Evolutionary conservation across 53 echinoderm and acorn worm genomes (phyloP).

Genomic region (Holothuria leucospilota): DNA sequence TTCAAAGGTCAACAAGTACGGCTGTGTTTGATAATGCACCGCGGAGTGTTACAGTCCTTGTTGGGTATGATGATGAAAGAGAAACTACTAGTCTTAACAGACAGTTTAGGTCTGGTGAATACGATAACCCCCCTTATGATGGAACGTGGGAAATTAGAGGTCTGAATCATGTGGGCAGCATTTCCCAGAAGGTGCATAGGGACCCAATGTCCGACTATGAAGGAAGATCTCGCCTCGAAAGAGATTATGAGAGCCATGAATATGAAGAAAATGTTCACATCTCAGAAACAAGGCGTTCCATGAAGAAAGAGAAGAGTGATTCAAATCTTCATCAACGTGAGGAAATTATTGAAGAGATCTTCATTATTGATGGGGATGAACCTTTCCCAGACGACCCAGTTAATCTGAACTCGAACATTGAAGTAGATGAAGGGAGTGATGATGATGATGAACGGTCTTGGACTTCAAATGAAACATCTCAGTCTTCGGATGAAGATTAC

Average conservation of each 20-base stretch:
- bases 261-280: constrained; percentile 33
- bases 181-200: not conserved
- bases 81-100: not conserved
- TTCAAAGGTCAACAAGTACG: constrained; percentile 9
- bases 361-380: constrained; percentile 18
- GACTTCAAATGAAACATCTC: not conserved
- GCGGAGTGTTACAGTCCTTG: constrained; percentile 24
- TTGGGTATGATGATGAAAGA: constrained; percentile 24
- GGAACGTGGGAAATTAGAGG: constrained; percentile 23
- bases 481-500: not conserved
- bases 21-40: not conserved
- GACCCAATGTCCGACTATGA: not conserved
- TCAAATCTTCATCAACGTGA: not conserved
- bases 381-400: not conserved
- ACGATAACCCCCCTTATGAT: constrained; percentile 5
- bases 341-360: constrained; percentile 12
- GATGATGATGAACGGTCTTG: not conserved
- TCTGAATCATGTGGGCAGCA: not conserved
- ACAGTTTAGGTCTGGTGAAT: not conserved
- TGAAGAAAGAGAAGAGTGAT: not conserved
- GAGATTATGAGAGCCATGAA: not conserved
- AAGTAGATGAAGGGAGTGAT: not conserved
- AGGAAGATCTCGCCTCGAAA: not conserved
- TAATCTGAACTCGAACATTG: not conserved
- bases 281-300: not conserved